Conservation (phyloP, 2,888 invertebrate genomes). For the Galeopsomyia nigrocyanea region DNA sequence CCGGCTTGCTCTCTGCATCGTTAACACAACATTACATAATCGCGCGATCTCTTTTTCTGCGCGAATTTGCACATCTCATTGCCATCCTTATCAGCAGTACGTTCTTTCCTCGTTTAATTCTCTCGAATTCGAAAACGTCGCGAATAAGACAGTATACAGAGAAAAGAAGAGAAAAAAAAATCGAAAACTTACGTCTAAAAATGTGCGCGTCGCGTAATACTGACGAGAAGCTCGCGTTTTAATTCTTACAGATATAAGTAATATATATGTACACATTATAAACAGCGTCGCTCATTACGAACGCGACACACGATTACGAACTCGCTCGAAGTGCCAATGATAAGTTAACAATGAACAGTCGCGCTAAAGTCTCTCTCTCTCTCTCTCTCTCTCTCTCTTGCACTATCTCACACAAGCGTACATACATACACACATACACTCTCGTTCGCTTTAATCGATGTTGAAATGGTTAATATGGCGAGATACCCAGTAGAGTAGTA, state of each 20-base stretch:
- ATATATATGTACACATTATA: conserved; percentile 46
- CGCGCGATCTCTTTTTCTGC: conserved; percentile 2
- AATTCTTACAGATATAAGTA: conserved; percentile 25
- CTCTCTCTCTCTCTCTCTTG: background rate
- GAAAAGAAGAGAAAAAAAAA: no score
- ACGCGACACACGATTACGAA: conserved; percentile 28
- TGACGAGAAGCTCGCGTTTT: conserved; percentile 35
- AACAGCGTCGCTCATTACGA: conserved; percentile 25
- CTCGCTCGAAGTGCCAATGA: conserved; percentile 35
- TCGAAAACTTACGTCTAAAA: no score
- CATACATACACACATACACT: background rate
- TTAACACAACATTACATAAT: conserved; percentile 37
- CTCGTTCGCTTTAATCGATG: conserved; percentile 31
- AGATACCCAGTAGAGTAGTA: conserved; percentile 41
- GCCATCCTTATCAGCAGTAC: background rate
- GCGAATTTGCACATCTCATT: background rate
- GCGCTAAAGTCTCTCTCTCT: conserved; percentile 12
- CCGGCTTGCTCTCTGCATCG: conserved; percentile 22
- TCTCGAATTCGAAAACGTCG: background rate
- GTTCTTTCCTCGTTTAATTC: background rate
- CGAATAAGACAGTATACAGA: no score
- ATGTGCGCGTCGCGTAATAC: no score
- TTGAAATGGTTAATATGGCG: conserved; percentile 45
- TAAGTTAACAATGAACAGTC: conserved; percentile 47
- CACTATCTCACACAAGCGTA: no score